Evolutionary conservation across 2,113 vertebrate genomes (phyloP), one percentile per base, ranked within the genome.

Genomic region (Melanostigma gelatinosum): DNA sequence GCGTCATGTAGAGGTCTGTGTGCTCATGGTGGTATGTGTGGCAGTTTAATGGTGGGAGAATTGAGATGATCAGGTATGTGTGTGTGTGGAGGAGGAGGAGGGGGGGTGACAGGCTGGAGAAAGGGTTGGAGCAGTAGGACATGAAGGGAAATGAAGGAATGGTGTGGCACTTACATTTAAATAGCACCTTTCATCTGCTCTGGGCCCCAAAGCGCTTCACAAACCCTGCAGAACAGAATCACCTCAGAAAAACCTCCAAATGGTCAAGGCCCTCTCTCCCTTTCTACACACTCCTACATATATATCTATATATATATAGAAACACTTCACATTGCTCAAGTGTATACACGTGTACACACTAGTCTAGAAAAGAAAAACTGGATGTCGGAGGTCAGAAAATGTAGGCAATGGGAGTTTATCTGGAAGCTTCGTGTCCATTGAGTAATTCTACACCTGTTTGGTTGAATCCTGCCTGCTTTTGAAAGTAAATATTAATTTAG

Each of bases 181-280:
- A 96, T 95, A 94, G 95, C 95, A 95, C 95, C 95, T 95, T 96
- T 96, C 95, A 96, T 96, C 95, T 95, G 95, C 95, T 96, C 95
- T 93, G 95, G 95, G 93, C 94, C 95, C 95, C 95, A 96, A 95
- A 96, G 94, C 93, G 95, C 95, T 94, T 96, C 95, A 95, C 95
- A 96, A 94, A 96, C 95, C 95, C 95, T 96, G 95, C 94, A 95
- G 95, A 95, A 96, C 94, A 96, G 93, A 96, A 96, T 95, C 92
- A 96, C 94, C 95, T 95, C 94, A 96, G 95, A 96, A 95, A 93
- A 94, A 93, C 93, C 92, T 94, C 92, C 58, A 91, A 91, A 94
- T 93, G 87, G 88, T 89, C 88, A 93, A 91, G 89, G 86, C 85
- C 87, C 90, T 92, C 87, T 78, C 89, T 86, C 83, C 87, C 93